These are phyloP conservation scores for Ophraella communa DNA, from an alignment of 2,888 invertebrate species.

Conservation along the genomic window DNA sequence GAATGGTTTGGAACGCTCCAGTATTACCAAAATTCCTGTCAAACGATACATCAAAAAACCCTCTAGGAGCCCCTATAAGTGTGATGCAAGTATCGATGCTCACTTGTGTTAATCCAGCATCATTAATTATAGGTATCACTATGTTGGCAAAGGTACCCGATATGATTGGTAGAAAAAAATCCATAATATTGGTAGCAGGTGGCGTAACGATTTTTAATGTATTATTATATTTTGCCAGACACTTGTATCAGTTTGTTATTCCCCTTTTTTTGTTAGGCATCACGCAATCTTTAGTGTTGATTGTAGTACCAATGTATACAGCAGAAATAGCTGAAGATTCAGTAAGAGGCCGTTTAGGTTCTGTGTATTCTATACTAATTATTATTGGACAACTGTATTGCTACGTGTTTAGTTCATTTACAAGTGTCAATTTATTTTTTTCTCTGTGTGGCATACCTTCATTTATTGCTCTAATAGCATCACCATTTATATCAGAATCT, in stretches of 20 bases:
- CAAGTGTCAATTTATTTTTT: too few species aligned
- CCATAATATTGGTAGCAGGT: constrained; percentile 66
- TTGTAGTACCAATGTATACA: constrained; percentile 78
- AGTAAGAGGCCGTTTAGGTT: constrained; percentile 57
- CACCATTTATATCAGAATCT: constrained; percentile 32
- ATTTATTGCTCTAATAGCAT: constrained; percentile 20
- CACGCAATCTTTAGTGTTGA: too few species aligned
- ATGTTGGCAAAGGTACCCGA: constrained; percentile 27
- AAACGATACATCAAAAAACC: constrained; percentile 42
- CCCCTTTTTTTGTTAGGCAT: background rate
- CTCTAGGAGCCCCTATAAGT: constrained; percentile 48
- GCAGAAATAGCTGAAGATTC: constrained; percentile 69
- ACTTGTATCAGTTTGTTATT: constrained; percentile 15
- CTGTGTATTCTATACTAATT: constrained; percentile 53
- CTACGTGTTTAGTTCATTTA: constrained; percentile 31
- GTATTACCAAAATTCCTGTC: constrained; percentile 33
- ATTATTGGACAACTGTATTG: constrained; percentile 30
- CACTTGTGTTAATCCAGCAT: constrained; percentile 8
- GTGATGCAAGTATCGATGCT: background rate
- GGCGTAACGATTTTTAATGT: constrained; percentile 65
- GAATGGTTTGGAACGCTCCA: constrained; percentile 58
- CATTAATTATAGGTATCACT: constrained; percentile 30
- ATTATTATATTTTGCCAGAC: constrained; percentile 26
- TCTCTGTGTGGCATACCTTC: constrained; percentile 28
- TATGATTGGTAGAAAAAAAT: constrained; percentile 68